Percentiles rank a stretch among this genome's conserved stretches.
These are phyloP conservation scores for Columba guinea DNA, from an alignment of 2,797 vertebrate species.

Conservation along the genomic window DNA sequence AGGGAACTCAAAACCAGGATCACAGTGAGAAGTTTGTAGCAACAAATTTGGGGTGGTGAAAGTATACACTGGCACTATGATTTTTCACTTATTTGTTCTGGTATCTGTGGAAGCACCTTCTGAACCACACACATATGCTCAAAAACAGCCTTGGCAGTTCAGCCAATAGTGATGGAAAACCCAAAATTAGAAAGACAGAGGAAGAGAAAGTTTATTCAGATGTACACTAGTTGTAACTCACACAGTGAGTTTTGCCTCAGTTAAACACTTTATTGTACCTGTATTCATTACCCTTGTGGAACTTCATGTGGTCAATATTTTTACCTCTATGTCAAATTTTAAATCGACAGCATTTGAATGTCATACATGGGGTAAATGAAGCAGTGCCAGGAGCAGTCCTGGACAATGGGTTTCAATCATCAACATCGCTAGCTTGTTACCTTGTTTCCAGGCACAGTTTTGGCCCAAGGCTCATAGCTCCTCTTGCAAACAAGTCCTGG, in stretches of 20 bases:
- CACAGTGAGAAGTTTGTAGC: background rate
- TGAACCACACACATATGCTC: background rate
- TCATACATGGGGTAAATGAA: background rate
- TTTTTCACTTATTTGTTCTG: background rate
- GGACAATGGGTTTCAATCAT: background rate
- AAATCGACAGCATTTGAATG: background rate
- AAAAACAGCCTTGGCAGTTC: background rate
- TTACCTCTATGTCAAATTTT: background rate
- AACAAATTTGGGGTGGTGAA: background rate
- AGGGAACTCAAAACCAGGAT: background rate
- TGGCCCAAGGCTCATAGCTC: background rate
- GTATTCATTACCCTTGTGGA: background rate
- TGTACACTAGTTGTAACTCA: background rate
- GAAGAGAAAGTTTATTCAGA: background rate
- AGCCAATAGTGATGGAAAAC: background rate
- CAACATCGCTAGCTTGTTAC: accelerated
- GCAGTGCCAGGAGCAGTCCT: background rate
- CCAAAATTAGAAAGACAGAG: background rate
- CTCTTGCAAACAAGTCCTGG: background rate
- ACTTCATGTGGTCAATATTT: background rate
- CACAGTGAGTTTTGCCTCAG: background rate
- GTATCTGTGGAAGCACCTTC: background rate
- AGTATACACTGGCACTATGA: background rate
- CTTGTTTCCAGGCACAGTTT: background rate
- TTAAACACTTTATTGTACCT: background rate